phyloP scores from a whole-genome alignment of 2,113 vertebrate species.

The Semicossyphus pulcher region DNA sequence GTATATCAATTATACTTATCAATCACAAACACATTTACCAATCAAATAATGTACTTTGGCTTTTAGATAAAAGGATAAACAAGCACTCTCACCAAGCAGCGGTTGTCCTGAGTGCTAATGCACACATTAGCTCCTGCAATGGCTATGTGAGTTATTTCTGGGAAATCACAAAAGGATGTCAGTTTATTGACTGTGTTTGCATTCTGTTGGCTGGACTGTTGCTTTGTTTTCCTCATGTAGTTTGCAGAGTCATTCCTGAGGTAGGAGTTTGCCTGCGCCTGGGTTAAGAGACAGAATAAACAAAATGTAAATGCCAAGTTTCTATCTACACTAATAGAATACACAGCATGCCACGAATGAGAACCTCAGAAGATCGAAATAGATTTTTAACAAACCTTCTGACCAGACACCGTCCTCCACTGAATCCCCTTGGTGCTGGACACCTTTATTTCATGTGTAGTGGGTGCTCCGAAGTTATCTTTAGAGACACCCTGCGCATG shows the following conservation, averaged over 20 bases:
- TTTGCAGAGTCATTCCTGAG: conserved; percentile 53
- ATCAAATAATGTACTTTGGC: conserved; percentile 39
- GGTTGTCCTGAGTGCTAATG: conserved; percentile 90
- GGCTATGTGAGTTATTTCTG: conserved; percentile 90
- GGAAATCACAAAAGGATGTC: conserved; percentile 90
- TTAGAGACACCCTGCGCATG: conserved; percentile 1
- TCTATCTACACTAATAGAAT: not conserved
- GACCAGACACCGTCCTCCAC: conserved; percentile 80
- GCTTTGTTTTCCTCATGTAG: conserved; percentile 53
- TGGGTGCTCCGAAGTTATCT: not conserved
- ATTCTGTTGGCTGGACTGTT: not conserved
- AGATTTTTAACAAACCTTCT: conserved; percentile 51
- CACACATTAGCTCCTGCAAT: conserved; percentile 80
- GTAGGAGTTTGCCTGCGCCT: conserved; percentile 73
- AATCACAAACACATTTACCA: conserved; percentile 47
- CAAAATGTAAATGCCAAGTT: too few relatives aligned
- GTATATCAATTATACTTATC: conserved; percentile 34
- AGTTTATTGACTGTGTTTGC: conserved; percentile 66
- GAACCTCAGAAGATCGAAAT: too few relatives aligned
- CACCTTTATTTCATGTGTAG: conserved; percentile 86
- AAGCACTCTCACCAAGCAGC: conserved; percentile 85
- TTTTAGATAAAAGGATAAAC: conserved; percentile 41
- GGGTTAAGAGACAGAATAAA: not conserved
- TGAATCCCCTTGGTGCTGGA: conserved; percentile 86
- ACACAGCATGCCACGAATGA: not conserved